Conservation (phyloP, 2,797 vertebrate species). For the Pseudopleuronectes americanus region DNA sequence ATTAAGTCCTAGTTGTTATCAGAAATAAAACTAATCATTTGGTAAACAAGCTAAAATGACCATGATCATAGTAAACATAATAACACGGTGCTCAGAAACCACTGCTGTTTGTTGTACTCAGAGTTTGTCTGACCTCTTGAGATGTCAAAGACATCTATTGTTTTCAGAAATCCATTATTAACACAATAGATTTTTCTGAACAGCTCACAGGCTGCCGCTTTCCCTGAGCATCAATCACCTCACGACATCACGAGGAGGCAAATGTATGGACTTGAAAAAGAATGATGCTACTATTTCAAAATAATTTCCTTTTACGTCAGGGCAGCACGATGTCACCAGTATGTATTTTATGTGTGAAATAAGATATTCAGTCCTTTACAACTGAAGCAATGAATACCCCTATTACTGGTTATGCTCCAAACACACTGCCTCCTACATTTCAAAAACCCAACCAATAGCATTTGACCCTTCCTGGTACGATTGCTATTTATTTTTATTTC, state of each 20-base stretch:
- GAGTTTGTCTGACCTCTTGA: slow-evolving; percentile 37
- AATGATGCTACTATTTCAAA: background rate
- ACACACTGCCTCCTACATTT: background rate
- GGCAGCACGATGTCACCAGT: background rate
- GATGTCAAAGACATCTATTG: slow-evolving; percentile 33
- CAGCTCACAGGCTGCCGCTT: slow-evolving; percentile 11
- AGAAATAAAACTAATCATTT: background rate
- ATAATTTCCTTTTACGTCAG: background rate
- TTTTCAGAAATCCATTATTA: slow-evolving; percentile 35
- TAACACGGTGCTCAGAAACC: background rate
- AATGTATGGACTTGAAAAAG: background rate
- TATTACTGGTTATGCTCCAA: too few species aligned
- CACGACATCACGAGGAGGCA: background rate
- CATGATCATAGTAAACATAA: background rate
- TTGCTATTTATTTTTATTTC: background rate
- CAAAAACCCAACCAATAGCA: background rate
- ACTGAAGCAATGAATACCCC: background rate
- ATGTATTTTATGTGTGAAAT: background rate
- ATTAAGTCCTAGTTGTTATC: slow-evolving; percentile 19
- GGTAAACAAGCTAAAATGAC: slow-evolving; percentile 5
- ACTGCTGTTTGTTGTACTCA: background rate
- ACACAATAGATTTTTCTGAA: slow-evolving; percentile 32
- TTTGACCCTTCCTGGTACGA: background rate
- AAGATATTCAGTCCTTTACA: background rate
- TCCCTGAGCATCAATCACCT: background rate